Percentiles rank a stretch among this genome's conserved stretches.
phyloP scores from a whole-genome alignment of 2,113 vertebrate species.

The Syrmaticus mikado region DNA sequence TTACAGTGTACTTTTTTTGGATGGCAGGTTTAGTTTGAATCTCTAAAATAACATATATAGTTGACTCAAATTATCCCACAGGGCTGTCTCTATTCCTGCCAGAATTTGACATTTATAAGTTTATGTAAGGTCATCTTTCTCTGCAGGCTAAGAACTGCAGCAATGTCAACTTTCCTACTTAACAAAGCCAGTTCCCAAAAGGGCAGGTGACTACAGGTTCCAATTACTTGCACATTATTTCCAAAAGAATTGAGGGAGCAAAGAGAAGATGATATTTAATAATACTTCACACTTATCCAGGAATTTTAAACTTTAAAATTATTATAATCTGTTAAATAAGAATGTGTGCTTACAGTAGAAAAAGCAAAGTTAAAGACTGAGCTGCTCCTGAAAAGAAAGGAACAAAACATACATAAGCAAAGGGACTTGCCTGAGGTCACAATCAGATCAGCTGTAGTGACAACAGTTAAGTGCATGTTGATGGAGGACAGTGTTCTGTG shows the following conservation, averaged over 20 bases:
- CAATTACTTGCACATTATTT: background rate
- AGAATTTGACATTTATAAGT: conserved; percentile 57
- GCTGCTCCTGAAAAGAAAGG: background rate
- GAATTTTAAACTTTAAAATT: background rate
- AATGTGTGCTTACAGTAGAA: background rate
- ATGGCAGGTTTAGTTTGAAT: background rate
- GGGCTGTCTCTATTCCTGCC: background rate
- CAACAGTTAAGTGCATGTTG: background rate
- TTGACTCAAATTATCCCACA: background rate
- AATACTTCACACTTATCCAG: background rate
- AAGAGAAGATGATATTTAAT: background rate
- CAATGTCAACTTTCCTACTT: background rate
- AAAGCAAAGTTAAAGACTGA: background rate
- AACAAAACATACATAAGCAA: background rate
- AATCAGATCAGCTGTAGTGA: background rate
- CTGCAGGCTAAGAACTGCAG: conserved; percentile 10
- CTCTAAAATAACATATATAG: background rate
- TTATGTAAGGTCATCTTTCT: conserved; percentile 54
- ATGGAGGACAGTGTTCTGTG: background rate
- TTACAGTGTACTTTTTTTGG: background rate
- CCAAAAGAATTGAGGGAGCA: background rate
- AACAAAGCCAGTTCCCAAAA: conserved; percentile 42
- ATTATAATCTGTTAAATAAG: background rate
- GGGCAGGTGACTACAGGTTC: background rate
- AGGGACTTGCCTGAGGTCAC: background rate